Base-by-base conservation (phyloP, 2,797 vertebrate genomes). In the Poecilia wingei region DNA sequence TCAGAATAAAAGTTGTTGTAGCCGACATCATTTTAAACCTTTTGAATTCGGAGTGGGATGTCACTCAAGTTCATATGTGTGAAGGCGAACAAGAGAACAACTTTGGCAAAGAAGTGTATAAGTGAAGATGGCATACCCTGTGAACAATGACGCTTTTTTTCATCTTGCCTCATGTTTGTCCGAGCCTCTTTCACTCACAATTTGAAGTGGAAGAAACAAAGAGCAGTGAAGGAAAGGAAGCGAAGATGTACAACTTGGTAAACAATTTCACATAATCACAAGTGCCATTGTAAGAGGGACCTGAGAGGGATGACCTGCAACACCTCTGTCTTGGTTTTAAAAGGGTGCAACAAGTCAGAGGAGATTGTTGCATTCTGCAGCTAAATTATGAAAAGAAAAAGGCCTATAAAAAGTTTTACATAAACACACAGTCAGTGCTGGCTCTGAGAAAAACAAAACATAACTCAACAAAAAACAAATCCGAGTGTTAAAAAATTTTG, bases 291-390 rank as follows among this genome's bases (percentile, higher is more conserved):
- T 89, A 79, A 81, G 31, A 82, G 77, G 70, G 89, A 89, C 92
- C 87, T 85, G 93, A 95, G 94, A 95, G 95, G 93, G 94, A 94
- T 95, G 95, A 94, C 95, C 95, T 86, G 95, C 95, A 95, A 95
- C 95, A 84, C 95, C 93, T 95, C 93, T 86, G 90, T 90, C 51
- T 90, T 84, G 87, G 86, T 81, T 79, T 84, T 86, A 87, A 81
- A 88, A 77, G 83, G 89, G 86, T 90, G 86, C 82, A 86, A 89
- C 74, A 84, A 85, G 85, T 84, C 84, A 74, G 82, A 72, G 76
- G 82, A 85, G 74, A 84, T 69, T 75, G 68, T 69, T 77, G 76
- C 66, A 77, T 79, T 86, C 85, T 87, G 80, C 82, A 80, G 81
- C 70, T 53, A 43, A 82, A 76, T 86, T 75, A 73, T 75, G 76